Conservation (phyloP, 2,888 invertebrate species). For the Rhaphigaster nebulosa region DNA sequence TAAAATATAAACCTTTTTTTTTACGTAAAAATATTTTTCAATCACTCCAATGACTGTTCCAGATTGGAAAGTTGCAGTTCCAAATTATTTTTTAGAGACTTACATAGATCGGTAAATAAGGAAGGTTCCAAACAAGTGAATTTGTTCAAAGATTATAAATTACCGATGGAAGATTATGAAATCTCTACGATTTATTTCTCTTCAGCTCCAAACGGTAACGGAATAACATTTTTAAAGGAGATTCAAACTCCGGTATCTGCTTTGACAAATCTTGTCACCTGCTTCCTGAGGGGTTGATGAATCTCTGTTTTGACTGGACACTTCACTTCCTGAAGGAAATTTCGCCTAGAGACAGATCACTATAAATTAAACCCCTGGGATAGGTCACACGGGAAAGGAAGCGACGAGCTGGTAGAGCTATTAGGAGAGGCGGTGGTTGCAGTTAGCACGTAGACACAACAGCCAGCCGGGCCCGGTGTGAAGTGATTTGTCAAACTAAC, state of each 20-base stretch:
- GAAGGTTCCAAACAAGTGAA: too few relatives aligned
- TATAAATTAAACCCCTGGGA: not conserved
- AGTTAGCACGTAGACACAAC: slow-evolving; percentile 24
- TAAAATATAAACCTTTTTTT: too few relatives aligned
- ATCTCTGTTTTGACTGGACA: slow-evolving; percentile 32
- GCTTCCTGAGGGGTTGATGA: not conserved
- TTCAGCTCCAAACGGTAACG: too few relatives aligned
- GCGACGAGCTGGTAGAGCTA: not conserved
- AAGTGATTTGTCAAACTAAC: slow-evolving; percentile 49
- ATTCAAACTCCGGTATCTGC: not conserved
- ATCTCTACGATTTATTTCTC: too few relatives aligned
- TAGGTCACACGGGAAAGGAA: slow-evolving; percentile 48
- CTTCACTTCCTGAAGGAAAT: not conserved
- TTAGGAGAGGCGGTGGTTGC: slow-evolving; percentile 35
- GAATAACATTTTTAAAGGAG: too few relatives aligned
- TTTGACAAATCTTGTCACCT: not conserved
- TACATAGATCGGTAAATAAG: too few relatives aligned
- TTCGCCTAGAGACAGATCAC: not conserved
- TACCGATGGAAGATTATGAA: too few relatives aligned
- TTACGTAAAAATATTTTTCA: too few relatives aligned
- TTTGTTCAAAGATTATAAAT: too few relatives aligned
- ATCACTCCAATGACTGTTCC: too few relatives aligned
- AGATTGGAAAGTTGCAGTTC: too few relatives aligned
- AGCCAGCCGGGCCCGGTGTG: slow-evolving; percentile 21
- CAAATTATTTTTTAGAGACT: too few relatives aligned